Conservation (phyloP, 2,888 invertebrate species). For the Oligia fasciuncula region DNA sequence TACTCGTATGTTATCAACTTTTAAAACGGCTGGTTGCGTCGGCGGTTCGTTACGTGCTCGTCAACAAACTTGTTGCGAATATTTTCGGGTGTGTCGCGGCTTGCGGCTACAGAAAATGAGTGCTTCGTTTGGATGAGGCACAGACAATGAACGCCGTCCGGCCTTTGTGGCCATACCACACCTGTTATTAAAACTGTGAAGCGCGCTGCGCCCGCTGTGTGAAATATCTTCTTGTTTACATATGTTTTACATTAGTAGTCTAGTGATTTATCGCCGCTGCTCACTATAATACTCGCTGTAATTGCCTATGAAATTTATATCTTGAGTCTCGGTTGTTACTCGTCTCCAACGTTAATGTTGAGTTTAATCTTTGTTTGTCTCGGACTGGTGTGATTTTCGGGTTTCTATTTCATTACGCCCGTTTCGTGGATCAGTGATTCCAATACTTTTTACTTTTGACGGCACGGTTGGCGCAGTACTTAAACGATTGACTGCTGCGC, state of each 20-base stretch:
- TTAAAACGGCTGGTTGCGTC: conserved; percentile 35
- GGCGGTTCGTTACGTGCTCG: conserved; percentile 52
- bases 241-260: conserved; percentile 54
- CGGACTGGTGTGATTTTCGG: neutral
- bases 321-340: conserved; percentile 18
- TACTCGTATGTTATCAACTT: conserved; percentile 32
- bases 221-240: conserved; percentile 61
- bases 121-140: conserved; percentile 72
- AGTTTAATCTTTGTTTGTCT: conserved; percentile 15
- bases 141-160: conserved; percentile 70
- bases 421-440: neutral
- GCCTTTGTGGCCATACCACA: conserved; percentile 78
- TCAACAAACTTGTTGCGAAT: conserved; percentile 68
- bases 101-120: conserved; percentile 70
- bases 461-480: too few relatives aligned
- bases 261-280: conserved; percentile 33
- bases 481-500: too few relatives aligned
- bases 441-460: neutral
- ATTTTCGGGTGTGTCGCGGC: conserved; percentile 66
- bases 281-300: conserved; percentile 21
- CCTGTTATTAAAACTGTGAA: conserved; percentile 82
- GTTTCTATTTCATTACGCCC: neutral
- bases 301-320: conserved; percentile 42
- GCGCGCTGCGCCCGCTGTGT: conserved; percentile 57
- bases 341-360: conserved; percentile 1